phyloP scores from a whole-genome alignment of 2,888 invertebrate species.

The Slavum lentiscoides region DNA sequence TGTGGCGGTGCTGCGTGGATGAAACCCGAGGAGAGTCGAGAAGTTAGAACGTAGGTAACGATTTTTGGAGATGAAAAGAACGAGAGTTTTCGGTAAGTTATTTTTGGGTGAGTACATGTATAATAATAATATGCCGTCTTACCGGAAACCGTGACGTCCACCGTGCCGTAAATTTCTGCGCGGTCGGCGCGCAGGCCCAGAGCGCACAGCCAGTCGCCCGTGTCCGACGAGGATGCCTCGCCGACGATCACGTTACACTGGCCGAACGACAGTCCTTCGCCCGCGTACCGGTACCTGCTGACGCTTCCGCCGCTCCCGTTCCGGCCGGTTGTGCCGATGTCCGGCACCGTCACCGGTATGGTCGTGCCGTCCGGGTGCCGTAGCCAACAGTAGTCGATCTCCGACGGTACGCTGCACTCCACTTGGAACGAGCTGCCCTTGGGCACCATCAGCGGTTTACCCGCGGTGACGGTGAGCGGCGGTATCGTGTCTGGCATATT shows the following conservation, averaged over 20 bases:
- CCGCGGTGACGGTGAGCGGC: slow-evolving; percentile 5
- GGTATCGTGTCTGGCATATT: background rate
- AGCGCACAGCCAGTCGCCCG: slow-evolving; percentile 36
- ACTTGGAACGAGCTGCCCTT: slow-evolving; percentile 37
- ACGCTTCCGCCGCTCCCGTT: background rate
- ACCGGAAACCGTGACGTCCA: slow-evolving; percentile 41
- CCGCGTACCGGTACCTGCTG: slow-evolving; percentile 35
- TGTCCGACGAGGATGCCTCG: slow-evolving; percentile 19
- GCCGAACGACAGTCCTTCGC: slow-evolving; percentile 43
- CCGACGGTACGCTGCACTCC: slow-evolving; percentile 34
- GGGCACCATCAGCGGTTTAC: slow-evolving; percentile 16
- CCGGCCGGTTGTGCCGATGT: background rate
- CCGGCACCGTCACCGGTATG: slow-evolving; percentile 32
- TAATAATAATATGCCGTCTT: too few species aligned
- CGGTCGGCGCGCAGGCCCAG: slow-evolving; percentile 32
- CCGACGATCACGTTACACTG: slow-evolving; percentile 18
- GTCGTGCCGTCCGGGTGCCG: slow-evolving; percentile 40
- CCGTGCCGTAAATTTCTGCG: slow-evolving; percentile 29
- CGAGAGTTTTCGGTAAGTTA: too few species aligned
- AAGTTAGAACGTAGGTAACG: too few species aligned
- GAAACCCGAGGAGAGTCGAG: too few species aligned
- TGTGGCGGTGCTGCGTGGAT: too few species aligned
- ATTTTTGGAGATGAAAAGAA: too few species aligned
- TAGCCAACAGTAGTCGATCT: slow-evolving; percentile 43
- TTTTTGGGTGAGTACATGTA: too few species aligned